Conservation (phyloP, 1,140 invertebrate species). For the Drosophila bipectinata region DNA sequence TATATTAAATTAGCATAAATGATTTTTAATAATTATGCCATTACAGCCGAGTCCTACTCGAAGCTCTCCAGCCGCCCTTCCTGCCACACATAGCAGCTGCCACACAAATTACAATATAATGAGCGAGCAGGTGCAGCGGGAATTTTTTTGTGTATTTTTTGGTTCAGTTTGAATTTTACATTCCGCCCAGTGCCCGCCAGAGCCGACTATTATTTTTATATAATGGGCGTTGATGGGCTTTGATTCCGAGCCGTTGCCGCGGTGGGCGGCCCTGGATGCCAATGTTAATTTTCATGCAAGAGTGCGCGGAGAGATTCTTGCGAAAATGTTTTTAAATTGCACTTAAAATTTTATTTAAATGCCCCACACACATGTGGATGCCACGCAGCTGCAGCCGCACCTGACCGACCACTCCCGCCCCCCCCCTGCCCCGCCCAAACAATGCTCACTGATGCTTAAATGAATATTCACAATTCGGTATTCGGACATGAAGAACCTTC, state of each 20-base stretch:
- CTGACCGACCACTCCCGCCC: conserved; percentile 12
- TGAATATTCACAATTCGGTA: conserved; percentile 36
- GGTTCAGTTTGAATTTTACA: conserved; percentile 74
- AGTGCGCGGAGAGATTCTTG: conserved; percentile 50
- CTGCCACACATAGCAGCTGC: conserved; percentile 50
- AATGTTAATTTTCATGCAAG: conserved; percentile 51
- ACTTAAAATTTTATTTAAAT: conserved; percentile 83
- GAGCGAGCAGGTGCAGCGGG: conserved; percentile 73
- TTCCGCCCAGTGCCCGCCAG: conserved; percentile 27
- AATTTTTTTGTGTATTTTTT: conserved; percentile 50
- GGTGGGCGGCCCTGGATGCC: neutral
- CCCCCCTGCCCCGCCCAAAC: neutral
- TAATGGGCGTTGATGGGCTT: conserved; percentile 62
- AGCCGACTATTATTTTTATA: conserved; percentile 79
- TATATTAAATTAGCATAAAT: conserved; percentile 82
- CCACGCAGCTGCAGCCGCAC: conserved; percentile 16
- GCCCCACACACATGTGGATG: conserved; percentile 48
- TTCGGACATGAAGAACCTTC: neutral
- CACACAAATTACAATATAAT: conserved; percentile 80
- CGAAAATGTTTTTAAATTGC: conserved; percentile 79
- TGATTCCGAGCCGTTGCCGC: conserved; percentile 39
- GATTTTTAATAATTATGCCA: conserved; percentile 81
- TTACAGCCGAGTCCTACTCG: conserved; percentile 36
- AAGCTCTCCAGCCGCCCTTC: conserved; percentile 22
- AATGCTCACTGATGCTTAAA: conserved; percentile 50